Conservation (phyloP, 1,140 invertebrate species). For the Plutomurus gul region DNA sequence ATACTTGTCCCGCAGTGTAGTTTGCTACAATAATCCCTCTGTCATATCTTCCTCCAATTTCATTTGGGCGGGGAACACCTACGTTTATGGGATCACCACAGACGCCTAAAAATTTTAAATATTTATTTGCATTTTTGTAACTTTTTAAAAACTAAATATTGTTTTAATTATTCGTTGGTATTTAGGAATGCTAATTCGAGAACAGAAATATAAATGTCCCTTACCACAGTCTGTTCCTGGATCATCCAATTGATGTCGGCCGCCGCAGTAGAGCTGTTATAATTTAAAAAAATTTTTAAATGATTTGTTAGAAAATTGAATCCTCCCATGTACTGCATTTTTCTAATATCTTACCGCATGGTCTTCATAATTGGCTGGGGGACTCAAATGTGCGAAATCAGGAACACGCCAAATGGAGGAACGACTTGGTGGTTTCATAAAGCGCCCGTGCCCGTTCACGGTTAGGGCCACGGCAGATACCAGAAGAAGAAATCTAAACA, state of each 20-base stretch:
- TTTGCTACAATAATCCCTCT: constrained; percentile 56
- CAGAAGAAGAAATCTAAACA: neutral
- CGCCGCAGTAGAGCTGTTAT: constrained; percentile 54
- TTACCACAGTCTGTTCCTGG: constrained; percentile 58
- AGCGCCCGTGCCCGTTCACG: constrained; percentile 58
- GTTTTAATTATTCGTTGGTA: no score
- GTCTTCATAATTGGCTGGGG: constrained; percentile 56
- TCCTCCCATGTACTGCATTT: no score
- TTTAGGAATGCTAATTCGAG: no score
- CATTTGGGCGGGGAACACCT: constrained; percentile 56
- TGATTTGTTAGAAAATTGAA: neutral
- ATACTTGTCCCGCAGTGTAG: constrained; percentile 53
- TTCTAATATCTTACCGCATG: constrained; percentile 9
- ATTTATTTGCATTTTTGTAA: no score
- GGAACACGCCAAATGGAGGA: constrained; percentile 61
- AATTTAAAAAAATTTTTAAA: neutral
- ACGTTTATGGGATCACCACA: constrained; percentile 59
- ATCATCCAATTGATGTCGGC: constrained; percentile 46
- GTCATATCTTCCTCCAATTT: constrained; percentile 56
- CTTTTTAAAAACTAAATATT: neutral
- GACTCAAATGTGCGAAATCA: constrained; percentile 16
- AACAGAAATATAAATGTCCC: neutral
- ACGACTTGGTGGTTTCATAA: constrained; percentile 62
- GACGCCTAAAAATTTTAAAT: constrained; percentile 51
- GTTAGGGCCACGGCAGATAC: neutral